A percentile compares a stretch with the other conserved stretches of the same genome.
Conservation (phyloP, 1,140 invertebrate genomes). For the Apolygus lucorum region DNA sequence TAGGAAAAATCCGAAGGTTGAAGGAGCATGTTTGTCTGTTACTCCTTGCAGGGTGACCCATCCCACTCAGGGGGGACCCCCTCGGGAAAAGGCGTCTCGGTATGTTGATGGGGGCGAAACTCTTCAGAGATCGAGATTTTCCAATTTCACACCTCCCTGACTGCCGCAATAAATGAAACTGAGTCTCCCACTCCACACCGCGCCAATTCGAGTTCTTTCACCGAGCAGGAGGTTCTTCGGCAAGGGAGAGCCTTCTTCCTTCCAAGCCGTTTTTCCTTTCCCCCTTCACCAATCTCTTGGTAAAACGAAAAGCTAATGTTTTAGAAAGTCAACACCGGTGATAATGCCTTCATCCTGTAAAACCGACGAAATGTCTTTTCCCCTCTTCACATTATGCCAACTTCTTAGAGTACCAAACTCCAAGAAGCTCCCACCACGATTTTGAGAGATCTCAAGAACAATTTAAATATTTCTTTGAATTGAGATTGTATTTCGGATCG, state of each 20-base stretch:
- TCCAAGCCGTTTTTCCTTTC: not conserved
- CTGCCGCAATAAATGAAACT: conserved; percentile 26
- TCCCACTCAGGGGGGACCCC: not conserved
- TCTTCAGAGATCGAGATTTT: conserved; percentile 25
- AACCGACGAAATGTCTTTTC: not conserved
- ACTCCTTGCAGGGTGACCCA: no score
- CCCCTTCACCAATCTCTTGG: not conserved
- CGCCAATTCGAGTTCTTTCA: not conserved
- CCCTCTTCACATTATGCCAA: no score
- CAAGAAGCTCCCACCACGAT: no score
- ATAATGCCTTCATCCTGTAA: conserved; percentile 26
- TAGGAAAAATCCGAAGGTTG: no score
- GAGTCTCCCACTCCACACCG: not conserved
- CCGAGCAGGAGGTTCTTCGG: not conserved
- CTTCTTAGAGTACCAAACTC: no score
- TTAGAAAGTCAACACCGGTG: conserved; percentile 27
- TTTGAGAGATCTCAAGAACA: no score
- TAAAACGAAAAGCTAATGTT: conserved; percentile 18
- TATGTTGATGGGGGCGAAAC: conserved; percentile 13
- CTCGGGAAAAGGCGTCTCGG: not conserved
- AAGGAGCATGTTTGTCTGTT: no score
- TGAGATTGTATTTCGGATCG: no score
- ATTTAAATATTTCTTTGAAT: no score
- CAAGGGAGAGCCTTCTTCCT: not conserved
- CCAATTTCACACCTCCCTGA: conserved; percentile 28